Evolutionary conservation across 2,113 vertebrate species (phyloP).

Genomic region (Caretta caretta): DNA sequence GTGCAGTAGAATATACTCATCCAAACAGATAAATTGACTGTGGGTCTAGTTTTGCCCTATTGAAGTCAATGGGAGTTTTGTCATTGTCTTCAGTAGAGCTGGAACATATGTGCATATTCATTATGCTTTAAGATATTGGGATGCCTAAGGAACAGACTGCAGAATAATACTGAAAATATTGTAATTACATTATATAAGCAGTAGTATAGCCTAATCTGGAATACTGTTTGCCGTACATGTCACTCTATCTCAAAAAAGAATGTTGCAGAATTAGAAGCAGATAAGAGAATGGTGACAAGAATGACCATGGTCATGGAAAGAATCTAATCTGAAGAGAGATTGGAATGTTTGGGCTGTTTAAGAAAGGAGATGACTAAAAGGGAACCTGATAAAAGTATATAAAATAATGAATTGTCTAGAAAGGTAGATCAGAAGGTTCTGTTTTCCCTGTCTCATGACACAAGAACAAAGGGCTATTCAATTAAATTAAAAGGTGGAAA

Average conservation of each 20-base stretch:
- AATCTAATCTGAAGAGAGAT: background rate
- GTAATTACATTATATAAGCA: background rate
- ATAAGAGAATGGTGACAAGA: background rate
- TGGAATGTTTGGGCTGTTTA: background rate
- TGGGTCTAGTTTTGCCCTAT: background rate
- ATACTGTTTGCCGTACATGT: background rate
- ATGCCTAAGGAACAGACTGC: background rate
- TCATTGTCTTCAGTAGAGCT: background rate
- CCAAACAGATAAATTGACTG: background rate
- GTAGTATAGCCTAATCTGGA: background rate
- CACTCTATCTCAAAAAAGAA: background rate
- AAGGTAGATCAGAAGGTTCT: background rate
- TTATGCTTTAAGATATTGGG: background rate
- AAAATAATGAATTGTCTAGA: background rate
- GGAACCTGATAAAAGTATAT: background rate
- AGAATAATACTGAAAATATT: background rate
- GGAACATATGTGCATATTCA: background rate
- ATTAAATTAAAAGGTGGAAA: background rate
- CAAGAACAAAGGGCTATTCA: background rate
- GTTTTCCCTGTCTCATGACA: background rate
- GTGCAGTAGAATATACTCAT: fast-evolving
- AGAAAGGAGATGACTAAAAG: background rate
- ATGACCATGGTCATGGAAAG: background rate
- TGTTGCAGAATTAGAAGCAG: background rate
- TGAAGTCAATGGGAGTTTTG: background rate